These are phyloP conservation scores for Pavo muticus DNA, from an alignment of 2,113 vertebrate species.

Conservation along the genomic window DNA sequence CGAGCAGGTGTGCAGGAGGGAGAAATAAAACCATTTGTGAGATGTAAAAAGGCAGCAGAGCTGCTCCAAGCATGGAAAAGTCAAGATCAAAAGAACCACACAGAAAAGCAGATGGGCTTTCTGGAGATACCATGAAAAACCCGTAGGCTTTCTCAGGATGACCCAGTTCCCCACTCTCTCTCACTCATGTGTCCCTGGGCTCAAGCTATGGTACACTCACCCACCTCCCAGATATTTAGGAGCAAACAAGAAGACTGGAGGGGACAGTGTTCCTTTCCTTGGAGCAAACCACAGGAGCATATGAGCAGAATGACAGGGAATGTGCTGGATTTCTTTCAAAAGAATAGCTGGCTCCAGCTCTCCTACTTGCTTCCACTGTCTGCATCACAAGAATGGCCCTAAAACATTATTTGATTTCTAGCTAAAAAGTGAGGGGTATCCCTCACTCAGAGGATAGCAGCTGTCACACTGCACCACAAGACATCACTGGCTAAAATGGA, in stretches of 20 bases:
- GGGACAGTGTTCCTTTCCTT: not conserved
- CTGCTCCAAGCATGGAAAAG: not conserved
- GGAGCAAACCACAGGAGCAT: fast-evolving
- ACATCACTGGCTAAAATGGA: not conserved
- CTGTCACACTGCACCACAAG: not conserved
- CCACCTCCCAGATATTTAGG: not conserved
- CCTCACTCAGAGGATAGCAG: not conserved
- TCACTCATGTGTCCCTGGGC: fast-evolving
- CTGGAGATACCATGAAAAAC: not conserved
- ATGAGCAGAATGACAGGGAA: not conserved
- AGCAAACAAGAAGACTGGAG: not conserved
- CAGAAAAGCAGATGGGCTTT: fast-evolving
- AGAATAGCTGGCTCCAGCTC: not conserved
- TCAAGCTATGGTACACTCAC: not conserved
- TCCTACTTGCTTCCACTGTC: not conserved
- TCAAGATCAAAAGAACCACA: not conserved
- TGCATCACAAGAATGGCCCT: not conserved
- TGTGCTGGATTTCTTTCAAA: not conserved
- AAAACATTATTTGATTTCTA: not conserved
- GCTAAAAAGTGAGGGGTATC: not conserved
- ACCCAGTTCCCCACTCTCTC: not conserved
- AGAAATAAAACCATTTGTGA: not conserved
- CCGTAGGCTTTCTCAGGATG: fast-evolving
- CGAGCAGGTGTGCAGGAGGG: fast-evolving
- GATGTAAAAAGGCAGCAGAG: not conserved